Evolutionary conservation across 30 jellyfish, hydroid and myxozoan genomes (phyloP).

Genomic region (Aurelia aurita): DNA sequence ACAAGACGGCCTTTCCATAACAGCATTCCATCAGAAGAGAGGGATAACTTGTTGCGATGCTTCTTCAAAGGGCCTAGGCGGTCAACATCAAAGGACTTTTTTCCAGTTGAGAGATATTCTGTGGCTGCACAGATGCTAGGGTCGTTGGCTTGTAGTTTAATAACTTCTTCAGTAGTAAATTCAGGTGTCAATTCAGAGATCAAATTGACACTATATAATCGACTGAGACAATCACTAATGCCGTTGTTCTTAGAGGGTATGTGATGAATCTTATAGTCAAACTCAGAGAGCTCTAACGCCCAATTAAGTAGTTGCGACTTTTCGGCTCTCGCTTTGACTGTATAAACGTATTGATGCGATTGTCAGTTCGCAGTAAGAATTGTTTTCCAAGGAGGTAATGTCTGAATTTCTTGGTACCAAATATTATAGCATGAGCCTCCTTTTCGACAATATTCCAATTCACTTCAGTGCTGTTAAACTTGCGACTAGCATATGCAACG

Average conservation of each 20-base stretch:
- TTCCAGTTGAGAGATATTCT: not conserved
- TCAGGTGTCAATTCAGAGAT: conserved; percentile 18
- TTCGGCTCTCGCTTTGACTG: conserved; percentile 27
- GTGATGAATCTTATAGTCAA: conserved; percentile 38
- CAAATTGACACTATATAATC: conserved; percentile 2
- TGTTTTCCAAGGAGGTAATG: conserved; percentile 22
- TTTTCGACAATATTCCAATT: too few species aligned
- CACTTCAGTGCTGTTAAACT: not conserved
- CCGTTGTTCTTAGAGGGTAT: conserved; percentile 36
- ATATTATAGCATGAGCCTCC: too few species aligned
- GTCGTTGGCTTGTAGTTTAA: conserved; percentile 21
- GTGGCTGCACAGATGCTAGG: conserved; percentile 11
- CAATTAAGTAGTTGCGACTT: conserved; percentile 35
- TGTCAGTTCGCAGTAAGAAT: conserved; percentile 24
- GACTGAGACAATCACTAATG: conserved; percentile 16
- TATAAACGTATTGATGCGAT: conserved; percentile 22
- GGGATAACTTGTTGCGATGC: not conserved
- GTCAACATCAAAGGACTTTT: not conserved
- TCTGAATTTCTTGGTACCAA: too few species aligned
- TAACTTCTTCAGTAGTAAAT: conserved; percentile 11
- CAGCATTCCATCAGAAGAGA: conserved; percentile 21
- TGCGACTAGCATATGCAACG: conserved; percentile 9
- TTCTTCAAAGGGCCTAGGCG: not conserved
- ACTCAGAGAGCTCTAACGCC: conserved; percentile 24
- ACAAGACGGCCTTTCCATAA: conserved; percentile 9